These are phyloP conservation scores for Neomonachus schauinslandi DNA, from an alignment of 2,113 vertebrate species.

Conservation along the genomic window DNA sequence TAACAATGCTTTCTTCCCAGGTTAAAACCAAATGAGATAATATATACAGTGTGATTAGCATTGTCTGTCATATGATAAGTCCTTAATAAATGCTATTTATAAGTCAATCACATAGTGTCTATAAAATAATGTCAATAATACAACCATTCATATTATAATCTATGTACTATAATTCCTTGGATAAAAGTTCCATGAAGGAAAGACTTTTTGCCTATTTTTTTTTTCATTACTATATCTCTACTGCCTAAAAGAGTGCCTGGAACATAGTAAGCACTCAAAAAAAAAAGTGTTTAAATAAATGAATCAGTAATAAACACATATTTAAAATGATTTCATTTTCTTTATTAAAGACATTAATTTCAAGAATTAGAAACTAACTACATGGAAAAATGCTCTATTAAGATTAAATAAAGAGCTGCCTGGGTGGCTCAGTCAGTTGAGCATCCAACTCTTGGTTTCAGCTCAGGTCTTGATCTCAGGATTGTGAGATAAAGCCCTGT, in stretches of 20 bases:
- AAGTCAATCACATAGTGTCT: background rate
- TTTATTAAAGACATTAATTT: background rate
- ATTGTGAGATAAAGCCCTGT: background rate
- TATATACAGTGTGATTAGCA: background rate
- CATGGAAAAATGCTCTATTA: background rate
- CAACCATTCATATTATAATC: background rate
- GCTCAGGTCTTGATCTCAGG: background rate
- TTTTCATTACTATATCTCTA: background rate
- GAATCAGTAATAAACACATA: background rate
- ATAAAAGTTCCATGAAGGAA: background rate
- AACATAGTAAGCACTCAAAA: background rate
- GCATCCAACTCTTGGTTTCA: background rate
- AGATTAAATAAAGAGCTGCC: background rate
- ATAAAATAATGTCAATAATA: background rate
- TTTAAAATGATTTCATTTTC: slow-evolving; percentile 7
- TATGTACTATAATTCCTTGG: background rate
- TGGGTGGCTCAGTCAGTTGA: background rate
- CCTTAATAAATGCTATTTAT: background rate
- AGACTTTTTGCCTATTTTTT: background rate
- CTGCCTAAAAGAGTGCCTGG: background rate
- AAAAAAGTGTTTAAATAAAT: background rate
- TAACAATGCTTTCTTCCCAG: background rate
- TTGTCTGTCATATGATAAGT: background rate
- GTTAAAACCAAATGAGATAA: background rate
- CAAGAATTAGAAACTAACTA: background rate